A percentile compares a stretch with the other conserved stretches of the same genome.
These are phyloP conservation scores for Psilopsiagon aurifrons DNA, from an alignment of 2,113 vertebrate species.

Conservation along the genomic window DNA sequence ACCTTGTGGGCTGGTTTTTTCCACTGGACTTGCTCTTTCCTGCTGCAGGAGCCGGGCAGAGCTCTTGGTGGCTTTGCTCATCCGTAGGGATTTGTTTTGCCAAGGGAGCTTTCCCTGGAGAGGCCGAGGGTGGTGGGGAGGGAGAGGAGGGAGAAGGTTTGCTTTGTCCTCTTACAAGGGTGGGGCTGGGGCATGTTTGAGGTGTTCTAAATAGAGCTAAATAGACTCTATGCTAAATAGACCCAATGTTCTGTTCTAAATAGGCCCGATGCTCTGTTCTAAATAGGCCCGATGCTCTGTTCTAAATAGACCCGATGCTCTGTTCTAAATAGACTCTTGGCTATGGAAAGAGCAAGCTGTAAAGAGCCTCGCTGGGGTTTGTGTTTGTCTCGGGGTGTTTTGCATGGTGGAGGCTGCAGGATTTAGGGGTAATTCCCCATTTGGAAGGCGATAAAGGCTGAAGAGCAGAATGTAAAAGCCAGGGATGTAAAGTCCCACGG, in stretches of 20 bases:
- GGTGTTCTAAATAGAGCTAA: constrained; percentile 15
- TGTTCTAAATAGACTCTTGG: not conserved
- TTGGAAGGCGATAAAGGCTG: not conserved
- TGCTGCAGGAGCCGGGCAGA: not conserved
- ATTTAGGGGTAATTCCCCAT: not conserved
- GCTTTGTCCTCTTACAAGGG: not conserved
- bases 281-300: not conserved
- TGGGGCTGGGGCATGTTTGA: not conserved
- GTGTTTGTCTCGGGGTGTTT: not conserved
- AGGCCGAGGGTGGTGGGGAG: not conserved
- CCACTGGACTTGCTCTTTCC: not conserved
- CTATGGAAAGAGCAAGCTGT: not conserved
- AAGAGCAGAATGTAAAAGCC: not conserved
- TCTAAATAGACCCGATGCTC: no score
- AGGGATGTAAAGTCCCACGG: not conserved
- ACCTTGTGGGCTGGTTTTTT: not conserved
- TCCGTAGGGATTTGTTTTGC: not conserved
- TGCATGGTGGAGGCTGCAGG: not conserved
- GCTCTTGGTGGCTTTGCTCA: not conserved
- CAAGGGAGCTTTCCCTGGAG: not conserved
- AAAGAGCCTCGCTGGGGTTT: not conserved
- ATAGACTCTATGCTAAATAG: no score
- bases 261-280: not conserved
- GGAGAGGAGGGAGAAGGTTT: not conserved
- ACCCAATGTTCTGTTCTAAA: no score